Conservation (phyloP, 2,888 invertebrate genomes). For the Sericinus montela region DNA sequence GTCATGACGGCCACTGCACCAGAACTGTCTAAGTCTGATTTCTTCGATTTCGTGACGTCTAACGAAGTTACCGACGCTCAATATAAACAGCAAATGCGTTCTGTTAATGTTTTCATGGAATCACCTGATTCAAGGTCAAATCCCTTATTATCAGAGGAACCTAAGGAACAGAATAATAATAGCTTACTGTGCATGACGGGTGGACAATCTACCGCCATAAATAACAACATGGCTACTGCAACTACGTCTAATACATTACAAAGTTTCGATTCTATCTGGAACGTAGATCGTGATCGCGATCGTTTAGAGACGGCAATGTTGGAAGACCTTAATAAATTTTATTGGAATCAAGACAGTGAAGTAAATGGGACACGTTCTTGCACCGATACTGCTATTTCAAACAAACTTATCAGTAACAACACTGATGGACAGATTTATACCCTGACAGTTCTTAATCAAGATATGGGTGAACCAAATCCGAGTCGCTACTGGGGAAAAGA, state of each 20-base stretch:
- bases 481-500: constrained; percentile 83
- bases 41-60: constrained; percentile 93
- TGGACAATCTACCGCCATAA: constrained; percentile 43
- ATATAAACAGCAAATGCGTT: constrained; percentile 84
- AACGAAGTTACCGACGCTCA: constrained; percentile 86
- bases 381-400: constrained; percentile 70
- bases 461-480: constrained; percentile 81
- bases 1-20: constrained; percentile 92
- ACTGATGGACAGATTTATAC: constrained; percentile 93
- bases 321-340: constrained; percentile 91
- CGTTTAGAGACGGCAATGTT: constrained; percentile 86
- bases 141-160: constrained; percentile 71
- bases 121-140: constrained; percentile 74
- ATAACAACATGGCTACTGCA: constrained; percentile 48
- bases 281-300: constrained; percentile 85
- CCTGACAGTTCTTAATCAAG: constrained; percentile 91
- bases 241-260: constrained; percentile 70
- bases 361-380: constrained; percentile 73
- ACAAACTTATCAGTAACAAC: constrained; percentile 76
- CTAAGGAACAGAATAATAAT: constrained; percentile 82
- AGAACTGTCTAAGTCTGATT: constrained; percentile 92
- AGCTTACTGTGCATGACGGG: constrained; percentile 65
- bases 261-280: constrained; percentile 82
- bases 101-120: constrained; percentile 83
- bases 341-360: constrained; percentile 85